Evolutionary conservation across 2,888 invertebrate genomes (phyloP), one percentile per base, ranked within the genome.

Genomic region (Microctonus hyperodae): DNA sequence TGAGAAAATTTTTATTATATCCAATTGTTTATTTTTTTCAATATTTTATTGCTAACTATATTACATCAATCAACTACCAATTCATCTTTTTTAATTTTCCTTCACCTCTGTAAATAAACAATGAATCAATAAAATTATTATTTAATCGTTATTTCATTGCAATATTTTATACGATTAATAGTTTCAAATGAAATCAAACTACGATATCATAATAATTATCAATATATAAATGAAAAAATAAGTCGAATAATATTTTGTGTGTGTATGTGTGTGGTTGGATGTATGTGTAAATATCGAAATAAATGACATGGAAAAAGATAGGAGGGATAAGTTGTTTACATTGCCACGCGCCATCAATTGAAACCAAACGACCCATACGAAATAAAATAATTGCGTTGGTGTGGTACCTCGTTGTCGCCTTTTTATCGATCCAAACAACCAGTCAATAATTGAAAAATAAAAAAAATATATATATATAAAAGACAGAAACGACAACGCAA

Each of bases 1-100:
- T 7, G 16, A 16, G 16, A 44, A 16, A 44, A 44, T 67, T 70
- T 70, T 53, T 55, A 65, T 64, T 56, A 28, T 55, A 58, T n/a
- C 28, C 37, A 11, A 48, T 40, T 20, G 4, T 40, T 48, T 31
- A 20, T 62, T 63, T 62, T 33, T 58, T 57, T 23, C 28, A 16
- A 20, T 58, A 11, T 33, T 61, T 20, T 61, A 37, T 13, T 28
- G 22, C 44, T 25, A 40, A 31, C n/a, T n/a, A 44, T 44, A 44
- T 44, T n/a, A 1, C 9, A 16, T 44, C 16, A 44, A 44, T 44
- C 16, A 44, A 44, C 44, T 20, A 7, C 16, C 16, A 16, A 44
- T 20, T 44, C 6, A 5, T 44, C 5, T n/a, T 44, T n/a, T 44
- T 16, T 44, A 20, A 44, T 16, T 44, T 6, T 44, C 44, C 16